Evolutionary conservation across 1,140 invertebrate genomes (phyloP).

Genomic region (Drosophila tristis): DNA sequence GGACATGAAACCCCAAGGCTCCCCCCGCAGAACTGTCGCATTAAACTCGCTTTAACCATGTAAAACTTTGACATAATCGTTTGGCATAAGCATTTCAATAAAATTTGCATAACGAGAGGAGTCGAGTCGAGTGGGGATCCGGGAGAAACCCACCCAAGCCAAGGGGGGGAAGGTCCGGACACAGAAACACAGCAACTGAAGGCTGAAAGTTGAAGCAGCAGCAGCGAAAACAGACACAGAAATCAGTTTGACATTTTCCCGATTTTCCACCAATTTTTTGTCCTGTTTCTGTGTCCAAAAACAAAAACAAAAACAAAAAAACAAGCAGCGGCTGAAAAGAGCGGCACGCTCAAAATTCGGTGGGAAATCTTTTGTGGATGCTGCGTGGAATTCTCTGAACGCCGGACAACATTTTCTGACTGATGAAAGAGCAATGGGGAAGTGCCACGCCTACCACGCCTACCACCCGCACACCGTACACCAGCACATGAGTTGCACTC

Average conservation of each 20-base stretch:
- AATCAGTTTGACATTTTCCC: no score
- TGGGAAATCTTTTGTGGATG: constrained; percentile 35
- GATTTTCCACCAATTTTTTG: no score
- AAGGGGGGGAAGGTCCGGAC: no score
- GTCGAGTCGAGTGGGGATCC: no score
- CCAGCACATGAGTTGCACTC: constrained; percentile 12
- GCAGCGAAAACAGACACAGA: background rate
- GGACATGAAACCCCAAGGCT: constrained; percentile 16
- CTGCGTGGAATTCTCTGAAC: constrained; percentile 58
- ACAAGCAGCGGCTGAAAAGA: constrained; percentile 5
- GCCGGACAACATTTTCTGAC: constrained; percentile 60
- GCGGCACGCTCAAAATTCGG: constrained; percentile 27
- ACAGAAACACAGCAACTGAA: constrained; percentile 4
- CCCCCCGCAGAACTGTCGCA: constrained; percentile 10
- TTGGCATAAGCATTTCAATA: constrained; percentile 68
- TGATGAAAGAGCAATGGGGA: constrained; percentile 66
- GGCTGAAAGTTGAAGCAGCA: constrained; percentile 2
- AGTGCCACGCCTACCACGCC: constrained; percentile 34
- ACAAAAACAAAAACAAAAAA: background rate
- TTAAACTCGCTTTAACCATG: constrained; percentile 50
- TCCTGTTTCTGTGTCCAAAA: no score
- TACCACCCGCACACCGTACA: constrained; percentile 1
- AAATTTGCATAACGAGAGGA: constrained; percentile 69
- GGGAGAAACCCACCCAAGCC: no score
- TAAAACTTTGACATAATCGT: constrained; percentile 73